Percentiles rank a stretch among this genome's conserved stretches.
phyloP scores from a whole-genome alignment of 2,113 vertebrate genomes.

The Eubucco bourcierii region DNA sequence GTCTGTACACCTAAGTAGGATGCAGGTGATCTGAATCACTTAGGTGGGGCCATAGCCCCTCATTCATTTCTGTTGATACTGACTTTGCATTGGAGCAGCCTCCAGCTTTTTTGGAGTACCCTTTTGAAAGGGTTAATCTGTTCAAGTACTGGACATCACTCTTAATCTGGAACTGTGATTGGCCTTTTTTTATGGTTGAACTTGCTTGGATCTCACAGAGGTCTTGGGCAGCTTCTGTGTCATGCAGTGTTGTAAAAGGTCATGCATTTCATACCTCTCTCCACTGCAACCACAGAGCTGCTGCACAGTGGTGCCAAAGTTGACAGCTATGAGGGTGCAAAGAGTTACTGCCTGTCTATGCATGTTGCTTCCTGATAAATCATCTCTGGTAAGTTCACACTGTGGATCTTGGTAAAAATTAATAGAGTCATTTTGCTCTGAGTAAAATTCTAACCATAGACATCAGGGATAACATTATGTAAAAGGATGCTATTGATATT shows the following conservation, averaged over 20 bases:
- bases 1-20: neutral
- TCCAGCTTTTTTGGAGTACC: neutral
- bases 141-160: neutral
- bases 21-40: neutral
- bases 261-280: neutral
- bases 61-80: neutral
- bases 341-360: neutral
- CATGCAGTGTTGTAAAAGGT: neutral
- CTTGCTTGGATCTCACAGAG: neutral
- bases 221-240: neutral
- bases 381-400: neutral
- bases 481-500: neutral
- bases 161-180: neutral
- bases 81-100: neutral
- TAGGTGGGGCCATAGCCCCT: neutral
- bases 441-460: neutral
- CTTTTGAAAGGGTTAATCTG: neutral
- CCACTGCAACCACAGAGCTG: neutral
- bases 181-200: neutral
- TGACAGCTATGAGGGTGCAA: neutral
- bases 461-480: neutral
- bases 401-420: neutral
- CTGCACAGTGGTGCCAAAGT: constrained; percentile 5
- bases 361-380: neutral
- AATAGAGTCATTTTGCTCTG: neutral